These are phyloP conservation scores for Drosophila santomea DNA, from an alignment of 1,140 invertebrate species.

Conservation along the genomic window DNA sequence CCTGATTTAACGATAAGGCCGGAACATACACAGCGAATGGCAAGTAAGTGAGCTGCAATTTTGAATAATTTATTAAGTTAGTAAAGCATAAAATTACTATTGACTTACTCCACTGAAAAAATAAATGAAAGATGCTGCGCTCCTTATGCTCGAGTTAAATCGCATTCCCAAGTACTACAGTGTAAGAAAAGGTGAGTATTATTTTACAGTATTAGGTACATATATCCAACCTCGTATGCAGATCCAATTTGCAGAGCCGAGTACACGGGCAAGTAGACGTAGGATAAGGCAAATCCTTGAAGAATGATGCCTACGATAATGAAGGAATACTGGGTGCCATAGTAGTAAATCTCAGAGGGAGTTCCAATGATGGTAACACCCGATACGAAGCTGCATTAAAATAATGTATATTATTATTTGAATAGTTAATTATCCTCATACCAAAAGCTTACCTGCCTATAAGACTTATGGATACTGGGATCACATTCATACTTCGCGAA, in stretches of 20 bases:
- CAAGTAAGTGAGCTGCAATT: slow-evolving; percentile 87
- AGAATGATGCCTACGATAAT: slow-evolving; percentile 89
- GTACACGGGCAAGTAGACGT: slow-evolving; percentile 94
- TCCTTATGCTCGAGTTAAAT: slow-evolving; percentile 87
- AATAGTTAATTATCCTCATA: too few relatives aligned
- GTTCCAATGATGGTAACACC: slow-evolving; percentile 95
- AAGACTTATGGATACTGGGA: slow-evolving; percentile 93
- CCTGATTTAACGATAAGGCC: slow-evolving; percentile 94
- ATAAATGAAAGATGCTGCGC: slow-evolving; percentile 87
- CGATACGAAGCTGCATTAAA: slow-evolving; percentile 90
- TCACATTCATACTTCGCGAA: slow-evolving; percentile 89
- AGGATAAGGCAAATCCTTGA: slow-evolving; percentile 88
- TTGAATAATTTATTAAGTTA: slow-evolving; percentile 85
- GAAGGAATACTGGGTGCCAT: slow-evolving; percentile 92
- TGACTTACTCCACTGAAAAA: slow-evolving; percentile 88
- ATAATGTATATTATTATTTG: slow-evolving; percentile 1
- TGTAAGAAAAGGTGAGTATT: too few relatives aligned
- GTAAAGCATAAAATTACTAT: slow-evolving; percentile 85
- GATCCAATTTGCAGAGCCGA: slow-evolving; percentile 91
- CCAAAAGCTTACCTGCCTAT: slow-evolving; percentile 88
- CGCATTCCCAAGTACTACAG: slow-evolving; percentile 90
- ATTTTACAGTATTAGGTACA: not conserved
- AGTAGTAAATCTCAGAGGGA: slow-evolving; percentile 94
- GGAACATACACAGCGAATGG: slow-evolving; percentile 96
- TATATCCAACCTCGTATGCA: slow-evolving; percentile 90